Evolutionary conservation across 2,797 vertebrate genomes (phyloP).

Genomic region (Enteromius thamalakanensis): DNA sequence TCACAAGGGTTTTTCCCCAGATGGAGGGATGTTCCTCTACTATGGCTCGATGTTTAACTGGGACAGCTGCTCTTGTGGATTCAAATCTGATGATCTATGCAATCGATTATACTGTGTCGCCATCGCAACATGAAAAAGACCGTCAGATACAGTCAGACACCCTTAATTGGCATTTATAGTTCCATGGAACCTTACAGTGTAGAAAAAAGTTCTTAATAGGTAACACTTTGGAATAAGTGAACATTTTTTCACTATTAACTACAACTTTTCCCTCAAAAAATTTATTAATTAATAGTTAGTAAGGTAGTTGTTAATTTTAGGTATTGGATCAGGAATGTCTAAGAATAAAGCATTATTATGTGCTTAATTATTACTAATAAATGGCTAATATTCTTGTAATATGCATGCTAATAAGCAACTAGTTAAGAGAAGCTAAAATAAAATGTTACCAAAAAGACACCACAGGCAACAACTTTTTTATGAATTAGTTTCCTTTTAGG

Average conservation of each 20-base stretch:
- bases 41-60: constrained; percentile 72
- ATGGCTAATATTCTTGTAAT: too few relatives aligned
- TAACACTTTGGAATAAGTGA: too few relatives aligned
- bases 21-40: constrained; percentile 74
- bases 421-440: too few relatives aligned
- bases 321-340: too few relatives aligned
- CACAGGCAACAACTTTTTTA: neutral
- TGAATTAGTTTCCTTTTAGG: neutral
- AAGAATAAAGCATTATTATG: too few relatives aligned
- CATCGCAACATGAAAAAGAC: neutral
- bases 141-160: neutral
- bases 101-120: constrained; percentile 7
- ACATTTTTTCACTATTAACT: too few relatives aligned
- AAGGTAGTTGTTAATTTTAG: too few relatives aligned
- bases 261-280: too few relatives aligned
- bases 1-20: constrained; percentile 67
- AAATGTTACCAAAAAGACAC: neutral
- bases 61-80: constrained; percentile 67
- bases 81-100: neutral
- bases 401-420: too few relatives aligned
- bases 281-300: too few relatives aligned
- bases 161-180: neutral
- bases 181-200: neutral
- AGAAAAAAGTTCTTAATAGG: neutral
- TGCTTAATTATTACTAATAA: too few relatives aligned